These are phyloP conservation scores for Cantharis nigra DNA, from an alignment of 2,888 invertebrate species.

Conservation along the genomic window DNA sequence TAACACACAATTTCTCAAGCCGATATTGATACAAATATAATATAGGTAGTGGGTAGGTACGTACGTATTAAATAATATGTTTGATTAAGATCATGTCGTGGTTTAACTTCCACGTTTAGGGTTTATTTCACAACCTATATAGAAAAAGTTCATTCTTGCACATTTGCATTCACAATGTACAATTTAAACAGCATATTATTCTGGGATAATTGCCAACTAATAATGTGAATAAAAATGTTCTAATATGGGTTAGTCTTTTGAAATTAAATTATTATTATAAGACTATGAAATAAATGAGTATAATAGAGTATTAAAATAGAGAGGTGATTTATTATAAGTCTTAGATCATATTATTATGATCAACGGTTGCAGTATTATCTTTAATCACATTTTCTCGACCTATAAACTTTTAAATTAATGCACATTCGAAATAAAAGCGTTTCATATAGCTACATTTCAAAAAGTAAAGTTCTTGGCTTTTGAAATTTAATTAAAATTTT, in stretches of 20 bases:
- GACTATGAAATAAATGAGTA: neutral
- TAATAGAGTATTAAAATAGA: neutral
- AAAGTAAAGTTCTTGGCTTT: neutral
- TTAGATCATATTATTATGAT: no score
- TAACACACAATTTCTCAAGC: neutral
- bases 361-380: neutral
- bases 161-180: no score
- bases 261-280: neutral
- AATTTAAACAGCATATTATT: no score
- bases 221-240: neutral
- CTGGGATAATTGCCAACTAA: neutral
- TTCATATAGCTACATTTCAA: neutral
- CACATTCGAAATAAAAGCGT: neutral
- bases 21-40: neutral
- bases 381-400: neutral
- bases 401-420: neutral
- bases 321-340: neutral
- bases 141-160: no score
- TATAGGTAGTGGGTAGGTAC: neutral
- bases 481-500: neutral
- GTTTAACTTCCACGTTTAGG: no score
- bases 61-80: neutral
- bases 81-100: neutral
- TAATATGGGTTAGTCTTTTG: neutral
- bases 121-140: no score